Conservation (phyloP, 2,888 invertebrate species). For the Heterodera filipjevi region DNA sequence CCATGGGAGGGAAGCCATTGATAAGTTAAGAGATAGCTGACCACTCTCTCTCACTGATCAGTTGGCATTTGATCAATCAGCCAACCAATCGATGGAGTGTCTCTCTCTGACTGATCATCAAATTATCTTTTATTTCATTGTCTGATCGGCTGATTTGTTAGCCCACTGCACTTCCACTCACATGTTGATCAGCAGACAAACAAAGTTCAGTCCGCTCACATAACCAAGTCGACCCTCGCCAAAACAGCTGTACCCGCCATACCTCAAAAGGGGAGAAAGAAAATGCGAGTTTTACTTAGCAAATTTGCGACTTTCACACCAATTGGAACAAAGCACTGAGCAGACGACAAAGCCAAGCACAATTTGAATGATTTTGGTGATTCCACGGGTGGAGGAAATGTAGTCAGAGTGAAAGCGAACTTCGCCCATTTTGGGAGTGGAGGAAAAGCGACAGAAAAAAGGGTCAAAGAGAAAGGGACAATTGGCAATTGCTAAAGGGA, state of each 20-base stretch:
- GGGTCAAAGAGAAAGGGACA: not conserved
- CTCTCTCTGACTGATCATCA: too few relatives aligned
- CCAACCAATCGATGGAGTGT: too few relatives aligned
- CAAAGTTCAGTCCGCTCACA: conserved; percentile 37
- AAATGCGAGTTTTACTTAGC: not conserved
- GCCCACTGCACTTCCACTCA: not conserved
- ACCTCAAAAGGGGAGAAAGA: conserved; percentile 40
- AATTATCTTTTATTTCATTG: too few relatives aligned
- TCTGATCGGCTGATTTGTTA: too few relatives aligned
- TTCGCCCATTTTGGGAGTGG: conserved; percentile 30
- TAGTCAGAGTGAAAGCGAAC: conserved; percentile 68
- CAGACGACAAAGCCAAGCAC: conserved; percentile 60
- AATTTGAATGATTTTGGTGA: conserved; percentile 47
- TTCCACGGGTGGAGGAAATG: conserved; percentile 31
- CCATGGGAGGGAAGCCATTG: conserved; percentile 25
- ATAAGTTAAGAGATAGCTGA: not conserved
- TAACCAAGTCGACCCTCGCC: conserved; percentile 57
- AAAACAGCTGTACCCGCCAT: conserved; percentile 49
- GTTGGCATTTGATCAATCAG: not conserved
- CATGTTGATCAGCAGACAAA: conserved; percentile 7
- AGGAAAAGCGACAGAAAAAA: not conserved
- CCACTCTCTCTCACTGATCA: too few relatives aligned
- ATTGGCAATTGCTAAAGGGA: not conserved
- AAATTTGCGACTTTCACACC: conserved; percentile 26
- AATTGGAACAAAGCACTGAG: conserved; percentile 56